Evolutionary conservation across 2,113 vertebrate genomes (phyloP), one percentile per base, ranked within the genome.

Genomic region (Turdus rufiventris): DNA sequence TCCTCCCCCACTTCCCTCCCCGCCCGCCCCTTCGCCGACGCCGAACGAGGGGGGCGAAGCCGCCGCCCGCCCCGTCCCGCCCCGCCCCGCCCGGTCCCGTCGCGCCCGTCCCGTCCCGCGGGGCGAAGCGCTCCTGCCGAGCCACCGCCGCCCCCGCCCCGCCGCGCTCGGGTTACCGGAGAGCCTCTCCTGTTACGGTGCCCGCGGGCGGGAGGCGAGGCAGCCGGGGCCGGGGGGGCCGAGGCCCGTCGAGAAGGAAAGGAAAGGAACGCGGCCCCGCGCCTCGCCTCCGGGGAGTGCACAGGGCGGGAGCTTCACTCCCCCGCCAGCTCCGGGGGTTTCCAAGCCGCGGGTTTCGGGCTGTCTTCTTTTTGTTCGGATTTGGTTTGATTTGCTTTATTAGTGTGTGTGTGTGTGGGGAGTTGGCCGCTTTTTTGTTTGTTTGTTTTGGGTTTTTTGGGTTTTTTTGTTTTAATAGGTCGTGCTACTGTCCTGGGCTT

Each of bases 181-280:
- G n/a, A 50, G 67, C 47, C 83, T 93, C 95, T 96, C 93, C 26
- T 67, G 68, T 95, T 96, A 93, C 96, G 34, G 12, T 60, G 47
- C 45, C 65, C 50, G 34, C 53, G 50, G 60, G n/a, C 9, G 31
- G 73, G 50, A 40, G 48, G 33, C 28, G 38, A 14, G 38, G 68
- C 34, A 63, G 71, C 34, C 8, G 34, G 33, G 62, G 13, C 34
- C 21, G 38, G n/a, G 53, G 28, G n/a, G 20, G 43, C 6, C 26
- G 28, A 58, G 18, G 18, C 33, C 43, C 50, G n/a, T 53, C 18
- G 43, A 23, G 72, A 36, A 53, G 65, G 40, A 15, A 57, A 45
- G 60, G 61, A 17, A 12, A 38, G 38, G 38, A 38, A 38, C 61
- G 51, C 31, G 57, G 66, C 43, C 25, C 38, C 15, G n/a, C n/a